A percentile compares a stretch with the other conserved stretches of the same genome.
These are phyloP conservation scores for Motacilla alba DNA, from an alignment of 2,113 vertebrate species.

Conservation along the genomic window DNA sequence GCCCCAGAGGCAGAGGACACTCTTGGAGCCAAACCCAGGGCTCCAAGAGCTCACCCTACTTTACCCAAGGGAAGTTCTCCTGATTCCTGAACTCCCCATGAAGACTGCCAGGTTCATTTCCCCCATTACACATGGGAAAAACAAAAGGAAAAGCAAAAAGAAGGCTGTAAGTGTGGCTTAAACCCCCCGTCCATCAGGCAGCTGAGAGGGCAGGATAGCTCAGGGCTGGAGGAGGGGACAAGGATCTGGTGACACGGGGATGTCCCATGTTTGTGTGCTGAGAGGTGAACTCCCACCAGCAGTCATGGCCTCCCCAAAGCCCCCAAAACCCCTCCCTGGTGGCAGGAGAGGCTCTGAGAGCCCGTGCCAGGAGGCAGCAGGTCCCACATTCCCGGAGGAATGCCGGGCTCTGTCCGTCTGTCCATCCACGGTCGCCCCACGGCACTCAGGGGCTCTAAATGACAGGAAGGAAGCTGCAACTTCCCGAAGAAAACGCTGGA, in stretches of 20 bases:
- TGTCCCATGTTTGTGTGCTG: background rate
- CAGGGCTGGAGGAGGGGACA: background rate
- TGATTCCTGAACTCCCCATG: background rate
- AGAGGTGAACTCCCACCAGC: background rate
- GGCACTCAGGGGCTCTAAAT: background rate
- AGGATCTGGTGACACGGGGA: background rate
- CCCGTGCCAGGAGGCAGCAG: background rate
- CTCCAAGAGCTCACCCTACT: background rate
- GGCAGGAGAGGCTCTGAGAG: background rate
- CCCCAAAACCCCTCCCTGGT: background rate
- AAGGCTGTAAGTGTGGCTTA: background rate
- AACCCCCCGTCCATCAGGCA: background rate
- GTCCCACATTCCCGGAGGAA: background rate
- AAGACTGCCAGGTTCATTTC: background rate
- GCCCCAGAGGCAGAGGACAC: background rate
- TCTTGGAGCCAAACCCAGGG: background rate
- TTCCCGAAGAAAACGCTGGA: background rate
- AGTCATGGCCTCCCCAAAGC: background rate
- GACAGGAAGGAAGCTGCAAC: constrained; percentile 17
- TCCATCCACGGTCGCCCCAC: background rate
- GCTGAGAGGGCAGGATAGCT: background rate
- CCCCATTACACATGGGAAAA: background rate
- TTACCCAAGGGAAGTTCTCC: background rate
- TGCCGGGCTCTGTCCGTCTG: background rate
- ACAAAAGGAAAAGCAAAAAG: fast-evolving